A percentile compares a stretch with the other conserved stretches of the same genome.
These are phyloP conservation scores for Reticulitermes lucifugus DNA, from an alignment of 2,888 invertebrate genomes.

Conservation along the genomic window DNA sequence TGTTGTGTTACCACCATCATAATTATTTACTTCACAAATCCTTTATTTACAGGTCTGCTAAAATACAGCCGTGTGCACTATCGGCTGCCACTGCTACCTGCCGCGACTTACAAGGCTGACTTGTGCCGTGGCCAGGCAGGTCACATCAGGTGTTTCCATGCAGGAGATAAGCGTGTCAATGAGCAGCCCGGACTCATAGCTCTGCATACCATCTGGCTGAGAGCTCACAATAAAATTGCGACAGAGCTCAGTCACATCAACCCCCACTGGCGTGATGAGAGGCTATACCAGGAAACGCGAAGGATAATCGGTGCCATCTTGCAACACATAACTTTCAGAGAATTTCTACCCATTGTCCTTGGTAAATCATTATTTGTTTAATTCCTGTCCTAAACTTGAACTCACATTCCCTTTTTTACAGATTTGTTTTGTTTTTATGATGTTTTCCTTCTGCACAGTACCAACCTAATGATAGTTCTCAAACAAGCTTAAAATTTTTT, in stretches of 20 bases:
- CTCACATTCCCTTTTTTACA: no score
- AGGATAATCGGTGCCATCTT: constrained; percentile 84
- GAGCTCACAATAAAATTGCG: constrained; percentile 82
- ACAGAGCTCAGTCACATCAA: constrained; percentile 78
- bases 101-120: constrained; percentile 68
- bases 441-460: no score
- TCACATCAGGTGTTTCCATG: constrained; percentile 74
- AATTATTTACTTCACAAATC: no score
- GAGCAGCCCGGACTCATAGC: constrained; percentile 85
- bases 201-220: constrained; percentile 79
- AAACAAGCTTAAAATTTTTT: no score
- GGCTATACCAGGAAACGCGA: constrained; percentile 85
- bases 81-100: constrained; percentile 70
- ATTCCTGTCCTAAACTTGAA: neutral
- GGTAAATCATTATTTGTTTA: constrained; percentile 64
- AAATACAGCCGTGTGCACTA: constrained; percentile 74
- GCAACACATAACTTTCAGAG: constrained; percentile 87
- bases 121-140: constrained; percentile 67
- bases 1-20: no score
- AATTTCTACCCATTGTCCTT: constrained; percentile 84
- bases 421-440: no score
- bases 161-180: constrained; percentile 82
- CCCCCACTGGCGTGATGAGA: constrained; percentile 90
- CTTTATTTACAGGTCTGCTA: constrained; percentile 59
- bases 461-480: no score